Conservation (phyloP, 2,113 vertebrate genomes). For the Callaeas wilsoni region DNA sequence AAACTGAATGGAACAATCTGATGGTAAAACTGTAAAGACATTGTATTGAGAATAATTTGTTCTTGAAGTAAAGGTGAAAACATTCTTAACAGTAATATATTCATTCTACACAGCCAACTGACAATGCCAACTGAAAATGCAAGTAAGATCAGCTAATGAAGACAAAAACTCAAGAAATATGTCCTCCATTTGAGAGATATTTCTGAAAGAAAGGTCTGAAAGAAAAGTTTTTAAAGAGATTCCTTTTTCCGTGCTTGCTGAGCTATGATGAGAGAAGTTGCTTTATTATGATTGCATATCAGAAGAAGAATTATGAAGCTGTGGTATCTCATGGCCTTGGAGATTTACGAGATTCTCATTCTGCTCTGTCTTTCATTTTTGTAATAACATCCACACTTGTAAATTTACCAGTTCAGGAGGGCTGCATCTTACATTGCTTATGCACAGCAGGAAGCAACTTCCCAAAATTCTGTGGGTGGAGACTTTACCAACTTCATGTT, state of each 20-base stretch:
- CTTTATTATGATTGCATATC: neutral
- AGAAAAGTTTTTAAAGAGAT: neutral
- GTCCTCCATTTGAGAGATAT: neutral
- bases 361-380: neutral
- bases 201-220: neutral
- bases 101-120: neutral
- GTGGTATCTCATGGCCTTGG: neutral
- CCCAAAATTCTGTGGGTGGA: neutral
- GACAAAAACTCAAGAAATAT: neutral
- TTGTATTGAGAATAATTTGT: neutral
- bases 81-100: neutral
- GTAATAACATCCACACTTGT: neutral
- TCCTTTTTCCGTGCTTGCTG: neutral
- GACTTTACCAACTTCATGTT: neutral
- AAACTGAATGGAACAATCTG: neutral
- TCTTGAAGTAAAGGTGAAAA: neutral
- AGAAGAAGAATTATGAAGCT: neutral
- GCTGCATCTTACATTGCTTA: neutral
- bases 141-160: neutral
- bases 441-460: neutral
- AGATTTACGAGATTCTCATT: neutral
- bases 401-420: neutral
- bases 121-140: neutral
- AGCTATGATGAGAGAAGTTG: neutral
- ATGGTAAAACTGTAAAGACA: neutral